Conservation (phyloP, 2,113 vertebrate genomes). For the Ginglymostoma cirratum region DNA sequence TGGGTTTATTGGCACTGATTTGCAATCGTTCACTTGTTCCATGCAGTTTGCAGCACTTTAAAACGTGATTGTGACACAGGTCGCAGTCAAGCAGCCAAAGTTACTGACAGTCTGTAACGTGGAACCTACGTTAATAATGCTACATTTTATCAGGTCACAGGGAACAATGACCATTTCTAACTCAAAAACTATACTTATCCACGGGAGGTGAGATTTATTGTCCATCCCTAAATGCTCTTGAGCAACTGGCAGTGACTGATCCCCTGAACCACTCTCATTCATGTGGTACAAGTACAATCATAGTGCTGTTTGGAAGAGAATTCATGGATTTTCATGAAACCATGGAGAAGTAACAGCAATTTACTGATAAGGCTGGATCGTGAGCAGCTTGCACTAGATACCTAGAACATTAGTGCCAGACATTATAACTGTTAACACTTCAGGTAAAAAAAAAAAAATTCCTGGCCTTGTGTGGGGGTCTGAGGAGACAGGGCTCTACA, state of each 20-base stretch:
- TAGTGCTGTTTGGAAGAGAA: too few relatives aligned
- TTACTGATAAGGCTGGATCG: too few relatives aligned
- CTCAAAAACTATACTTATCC: background rate
- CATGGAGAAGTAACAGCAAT: too few relatives aligned
- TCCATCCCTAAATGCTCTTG: too few relatives aligned
- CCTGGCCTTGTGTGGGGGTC: too few relatives aligned
- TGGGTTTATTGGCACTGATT: background rate
- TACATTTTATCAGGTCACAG: background rate
- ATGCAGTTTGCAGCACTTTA: background rate
- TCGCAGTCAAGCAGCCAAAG: background rate
- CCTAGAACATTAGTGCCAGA: background rate
- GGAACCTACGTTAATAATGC: background rate
- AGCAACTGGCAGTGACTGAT: too few relatives aligned
- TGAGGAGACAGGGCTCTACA: too few relatives aligned
- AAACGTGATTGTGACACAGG: background rate
- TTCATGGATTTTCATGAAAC: too few relatives aligned
- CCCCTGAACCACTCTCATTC: too few relatives aligned
- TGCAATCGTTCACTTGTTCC: background rate
- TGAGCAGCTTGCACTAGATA: background rate
- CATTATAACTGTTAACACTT: background rate
- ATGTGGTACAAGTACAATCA: too few relatives aligned
- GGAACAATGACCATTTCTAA: background rate
- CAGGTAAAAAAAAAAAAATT: background rate
- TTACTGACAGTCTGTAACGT: background rate
- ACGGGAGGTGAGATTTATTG: too few relatives aligned